Percentiles rank a stretch among this genome's conserved stretches.
These are phyloP conservation scores for Drosophila orena DNA, from an alignment of 1,140 invertebrate genomes.

Conservation along the genomic window DNA sequence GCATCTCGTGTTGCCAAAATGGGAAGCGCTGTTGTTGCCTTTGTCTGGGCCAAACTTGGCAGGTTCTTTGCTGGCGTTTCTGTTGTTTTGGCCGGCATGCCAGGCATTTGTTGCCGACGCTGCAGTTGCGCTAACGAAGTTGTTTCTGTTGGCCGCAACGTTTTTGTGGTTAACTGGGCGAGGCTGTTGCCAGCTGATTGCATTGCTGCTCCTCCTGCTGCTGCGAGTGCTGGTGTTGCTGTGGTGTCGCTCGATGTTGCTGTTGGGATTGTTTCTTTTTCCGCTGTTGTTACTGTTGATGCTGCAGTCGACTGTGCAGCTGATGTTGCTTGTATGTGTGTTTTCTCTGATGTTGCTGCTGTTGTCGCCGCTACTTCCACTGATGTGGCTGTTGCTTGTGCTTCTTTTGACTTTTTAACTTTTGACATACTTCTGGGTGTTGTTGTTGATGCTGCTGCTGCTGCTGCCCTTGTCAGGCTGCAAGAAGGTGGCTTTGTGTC, in stretches of 20 bases:
- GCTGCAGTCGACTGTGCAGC: conserved; percentile 19
- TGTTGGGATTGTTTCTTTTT: neutral
- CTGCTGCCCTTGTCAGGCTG: conserved; percentile 16
- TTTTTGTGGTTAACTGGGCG: conserved; percentile 73
- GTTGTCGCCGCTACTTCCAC: conserved; percentile 6
- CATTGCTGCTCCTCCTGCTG: conserved; percentile 41
- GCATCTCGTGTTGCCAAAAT: conserved; percentile 56
- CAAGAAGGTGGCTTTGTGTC: conserved; percentile 53
- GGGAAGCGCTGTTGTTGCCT: conserved; percentile 51
- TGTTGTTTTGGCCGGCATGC: conserved; percentile 60
- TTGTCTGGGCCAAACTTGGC: conserved; percentile 62
- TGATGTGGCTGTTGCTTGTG: neutral
- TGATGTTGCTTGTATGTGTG: neutral
- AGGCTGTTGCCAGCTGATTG: conserved; percentile 70
- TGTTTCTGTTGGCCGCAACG: conserved; percentile 76
- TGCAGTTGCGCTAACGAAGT: conserved; percentile 67
- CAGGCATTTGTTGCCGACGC: conserved; percentile 55
- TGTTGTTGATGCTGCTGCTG: conserved; percentile 24
- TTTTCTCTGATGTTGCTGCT: conserved; percentile 7
- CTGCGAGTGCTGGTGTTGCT: conserved; percentile 19
- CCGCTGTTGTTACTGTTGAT: conserved; percentile 14
- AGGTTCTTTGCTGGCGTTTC: conserved; percentile 33
- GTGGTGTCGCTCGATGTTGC: neutral
- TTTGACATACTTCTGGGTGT: conserved; percentile 53
- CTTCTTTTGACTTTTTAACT: conserved; percentile 64